These are phyloP conservation scores for Hydrotaea diabolus DNA, from an alignment of 2,888 invertebrate genomes.

Conservation along the genomic window DNA sequence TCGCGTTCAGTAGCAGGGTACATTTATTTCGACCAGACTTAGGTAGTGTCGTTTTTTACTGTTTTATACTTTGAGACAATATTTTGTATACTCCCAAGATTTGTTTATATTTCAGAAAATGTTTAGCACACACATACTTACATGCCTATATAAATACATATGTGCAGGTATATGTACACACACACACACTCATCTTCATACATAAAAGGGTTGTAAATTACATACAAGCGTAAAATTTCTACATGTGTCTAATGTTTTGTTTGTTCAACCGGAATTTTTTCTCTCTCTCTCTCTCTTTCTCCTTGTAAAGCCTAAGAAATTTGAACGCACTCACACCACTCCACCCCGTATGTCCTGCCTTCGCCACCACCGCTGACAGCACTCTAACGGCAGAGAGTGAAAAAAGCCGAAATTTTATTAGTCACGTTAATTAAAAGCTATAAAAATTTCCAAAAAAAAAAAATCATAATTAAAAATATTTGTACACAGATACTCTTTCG, in stretches of 20 bases:
- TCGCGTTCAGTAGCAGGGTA: no score
- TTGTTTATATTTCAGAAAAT: constrained; percentile 23
- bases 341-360: no score
- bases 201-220: constrained; percentile 43
- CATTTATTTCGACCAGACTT: no score
- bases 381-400: not conserved
- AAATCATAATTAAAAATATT: constrained; percentile 48
- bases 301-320: constrained; percentile 1
- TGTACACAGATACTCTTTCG: constrained; percentile 12
- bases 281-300: not conserved
- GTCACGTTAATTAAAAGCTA: constrained; percentile 67
- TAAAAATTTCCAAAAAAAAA: constrained; percentile 54
- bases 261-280: constrained; percentile 46
- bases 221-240: constrained; percentile 47
- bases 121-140: not conserved
- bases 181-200: not conserved
- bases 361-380: not conserved
- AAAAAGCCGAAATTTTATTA: constrained; percentile 60
- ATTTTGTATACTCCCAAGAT: constrained; percentile 15
- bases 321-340: not conserved
- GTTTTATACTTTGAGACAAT: constrained; percentile 40
- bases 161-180: constrained; percentile 29
- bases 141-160: constrained; percentile 16
- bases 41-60: constrained; percentile 18
- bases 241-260: constrained; percentile 58